Percentiles rank a stretch among this genome's conserved stretches.
Evolutionary conservation across 2,797 vertebrate genomes (phyloP).

Genomic region (Nasua narica): DNA sequence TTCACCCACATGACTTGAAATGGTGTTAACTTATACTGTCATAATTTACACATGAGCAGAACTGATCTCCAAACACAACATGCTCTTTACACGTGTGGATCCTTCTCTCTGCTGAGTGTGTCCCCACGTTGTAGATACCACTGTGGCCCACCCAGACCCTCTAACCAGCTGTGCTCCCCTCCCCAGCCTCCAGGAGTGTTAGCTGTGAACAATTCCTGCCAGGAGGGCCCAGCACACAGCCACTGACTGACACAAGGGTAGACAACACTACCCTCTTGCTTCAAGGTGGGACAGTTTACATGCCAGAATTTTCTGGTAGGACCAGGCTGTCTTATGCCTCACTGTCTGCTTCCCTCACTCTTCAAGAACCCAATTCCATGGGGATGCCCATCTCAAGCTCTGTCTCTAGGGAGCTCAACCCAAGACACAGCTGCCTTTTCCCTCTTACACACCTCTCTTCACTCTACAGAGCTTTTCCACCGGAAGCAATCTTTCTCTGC

Average conservation of each 20-base stretch:
- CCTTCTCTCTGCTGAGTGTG: not conserved
- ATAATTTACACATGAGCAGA: not conserved
- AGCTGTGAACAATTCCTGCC: too few relatives aligned
- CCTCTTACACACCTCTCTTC: not conserved
- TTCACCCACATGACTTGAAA: not conserved
- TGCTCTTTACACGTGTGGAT: not conserved
- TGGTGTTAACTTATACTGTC: not conserved
- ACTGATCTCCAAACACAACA: not conserved
- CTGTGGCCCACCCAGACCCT: not conserved
- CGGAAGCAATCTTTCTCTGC: not conserved
- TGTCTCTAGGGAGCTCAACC: not conserved
- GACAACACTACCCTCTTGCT: not conserved
- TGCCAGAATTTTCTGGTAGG: not conserved
- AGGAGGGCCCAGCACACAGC: not conserved
- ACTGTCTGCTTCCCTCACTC: not conserved
- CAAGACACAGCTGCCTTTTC: not conserved
- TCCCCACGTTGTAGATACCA: rapidly evolving
- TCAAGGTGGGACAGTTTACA: not conserved
- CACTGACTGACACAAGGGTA: too few relatives aligned
- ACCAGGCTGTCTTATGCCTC: not conserved
- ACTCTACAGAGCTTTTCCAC: not conserved
- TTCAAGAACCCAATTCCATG: not conserved
- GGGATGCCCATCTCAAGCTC: too few relatives aligned
- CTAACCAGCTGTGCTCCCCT: not conserved
- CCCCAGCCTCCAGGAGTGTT: not conserved